A percentile compares a stretch with the other conserved stretches of the same genome.
Evolutionary conservation across 2,888 invertebrate genomes (phyloP).

Genomic region (Volucella zonaria): DNA sequence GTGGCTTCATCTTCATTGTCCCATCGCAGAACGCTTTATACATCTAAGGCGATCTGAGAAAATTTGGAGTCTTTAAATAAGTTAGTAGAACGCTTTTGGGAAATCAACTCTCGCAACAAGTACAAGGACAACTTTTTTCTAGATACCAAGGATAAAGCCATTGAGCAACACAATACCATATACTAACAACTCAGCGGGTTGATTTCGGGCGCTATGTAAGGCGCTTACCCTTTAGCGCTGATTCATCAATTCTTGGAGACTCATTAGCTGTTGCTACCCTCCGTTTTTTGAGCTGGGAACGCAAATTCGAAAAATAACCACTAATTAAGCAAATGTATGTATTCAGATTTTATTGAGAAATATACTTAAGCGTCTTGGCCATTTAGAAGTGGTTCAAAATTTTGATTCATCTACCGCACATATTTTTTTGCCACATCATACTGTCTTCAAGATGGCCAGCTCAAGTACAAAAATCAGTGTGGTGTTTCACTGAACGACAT

Average conservation of each 20-base stretch:
- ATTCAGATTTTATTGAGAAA: conserved; percentile 23
- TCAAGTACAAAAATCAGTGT: conserved; percentile 6
- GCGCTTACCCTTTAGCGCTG: too few species aligned
- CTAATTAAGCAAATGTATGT: conserved; percentile 19
- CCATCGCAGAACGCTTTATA: too few species aligned
- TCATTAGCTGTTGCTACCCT: neutral
- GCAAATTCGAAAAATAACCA: conserved; percentile 1
- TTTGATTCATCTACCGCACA: neutral
- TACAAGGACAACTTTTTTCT: too few species aligned
- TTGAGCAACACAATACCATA: too few species aligned
- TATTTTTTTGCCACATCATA: conserved; percentile 9
- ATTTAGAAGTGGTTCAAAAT: neutral
- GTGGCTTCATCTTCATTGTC: too few species aligned
- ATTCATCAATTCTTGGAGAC: neutral
- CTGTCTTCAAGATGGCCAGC: neutral
- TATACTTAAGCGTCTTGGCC: conserved; percentile 1
- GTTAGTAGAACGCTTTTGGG: too few species aligned
- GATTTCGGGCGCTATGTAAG: too few species aligned
- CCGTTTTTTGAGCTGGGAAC: neutral
- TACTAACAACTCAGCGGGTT: too few species aligned
- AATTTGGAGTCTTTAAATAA: too few species aligned
- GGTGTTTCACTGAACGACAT: conserved; percentile 11
- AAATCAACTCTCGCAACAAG: too few species aligned
- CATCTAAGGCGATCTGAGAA: too few species aligned
- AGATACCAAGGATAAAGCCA: too few species aligned